phyloP scores from a whole-genome alignment of 1,140 invertebrate genomes.

The Tribolium madens region DNA sequence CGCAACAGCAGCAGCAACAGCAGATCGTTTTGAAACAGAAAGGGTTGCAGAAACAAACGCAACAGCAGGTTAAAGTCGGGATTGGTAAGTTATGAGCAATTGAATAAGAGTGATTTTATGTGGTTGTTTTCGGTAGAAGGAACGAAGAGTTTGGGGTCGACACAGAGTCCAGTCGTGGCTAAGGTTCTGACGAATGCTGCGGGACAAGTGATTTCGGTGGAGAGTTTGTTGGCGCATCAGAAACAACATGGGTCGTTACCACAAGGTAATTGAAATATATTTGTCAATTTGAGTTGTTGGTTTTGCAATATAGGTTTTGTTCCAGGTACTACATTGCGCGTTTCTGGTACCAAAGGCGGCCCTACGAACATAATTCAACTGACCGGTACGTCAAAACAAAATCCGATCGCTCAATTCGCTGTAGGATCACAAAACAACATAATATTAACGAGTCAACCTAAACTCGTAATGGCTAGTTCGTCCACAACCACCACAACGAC shows the following conservation, averaged over 20 bases:
- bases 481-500: constrained; percentile 56
- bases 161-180: constrained; percentile 66
- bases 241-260: constrained; percentile 65
- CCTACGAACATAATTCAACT: constrained; percentile 66
- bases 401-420: constrained; percentile 64
- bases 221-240: constrained; percentile 74
- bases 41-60: constrained; percentile 54
- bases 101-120: background rate
- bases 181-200: constrained; percentile 73
- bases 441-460: constrained; percentile 63
- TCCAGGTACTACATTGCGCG: constrained; percentile 64
- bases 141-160: constrained; percentile 45
- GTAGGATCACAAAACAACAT: constrained; percentile 67
- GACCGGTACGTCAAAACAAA: constrained; percentile 58
- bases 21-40: constrained; percentile 61
- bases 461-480: constrained; percentile 59
- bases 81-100: background rate
- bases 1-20: constrained; percentile 57
- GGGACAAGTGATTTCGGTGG: constrained; percentile 77
- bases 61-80: constrained; percentile 22
- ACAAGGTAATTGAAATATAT: constrained; percentile 66
- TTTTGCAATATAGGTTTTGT: background rate
- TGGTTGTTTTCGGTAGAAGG: constrained; percentile 24
- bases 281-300: no score
- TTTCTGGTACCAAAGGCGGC: constrained; percentile 65